Percentiles rank a stretch among this genome's conserved stretches.
phyloP scores from a whole-genome alignment of 2,888 invertebrate genomes.

The Cartodere bifasciata region DNA sequence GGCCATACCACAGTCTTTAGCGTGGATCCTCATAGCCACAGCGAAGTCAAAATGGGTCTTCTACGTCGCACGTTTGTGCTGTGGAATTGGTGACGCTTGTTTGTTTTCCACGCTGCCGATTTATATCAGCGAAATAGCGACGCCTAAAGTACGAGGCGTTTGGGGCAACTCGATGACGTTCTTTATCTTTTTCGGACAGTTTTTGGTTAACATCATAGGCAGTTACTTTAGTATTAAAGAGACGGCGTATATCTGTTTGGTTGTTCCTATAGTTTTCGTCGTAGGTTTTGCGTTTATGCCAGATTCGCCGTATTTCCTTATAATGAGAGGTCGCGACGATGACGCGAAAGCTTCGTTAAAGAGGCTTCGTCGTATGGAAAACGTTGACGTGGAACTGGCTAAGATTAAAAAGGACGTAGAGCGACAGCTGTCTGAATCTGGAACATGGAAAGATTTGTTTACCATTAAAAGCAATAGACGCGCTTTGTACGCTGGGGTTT shows the following conservation, averaged over 20 bases:
- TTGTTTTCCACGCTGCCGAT: slow-evolving; percentile 19
- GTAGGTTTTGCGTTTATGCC: slow-evolving; percentile 19
- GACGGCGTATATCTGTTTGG: slow-evolving; percentile 12
- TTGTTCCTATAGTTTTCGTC: slow-evolving; percentile 12
- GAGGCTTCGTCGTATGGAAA: slow-evolving; percentile 19
- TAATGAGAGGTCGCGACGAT: slow-evolving; percentile 20
- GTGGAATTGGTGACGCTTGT: slow-evolving; percentile 22
- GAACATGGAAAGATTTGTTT: slow-evolving; percentile 23
- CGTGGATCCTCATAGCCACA: slow-evolving; percentile 15
- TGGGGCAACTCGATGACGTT: slow-evolving; percentile 15
- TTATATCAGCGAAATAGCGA: slow-evolving; percentile 23
- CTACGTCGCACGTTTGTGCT: slow-evolving; percentile 17
- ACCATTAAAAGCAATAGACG: slow-evolving; percentile 22
- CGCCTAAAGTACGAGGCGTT: slow-evolving; percentile 19
- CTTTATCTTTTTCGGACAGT: slow-evolving; percentile 12
- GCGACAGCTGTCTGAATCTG: slow-evolving; percentile 25
- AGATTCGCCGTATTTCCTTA: slow-evolving; percentile 27
- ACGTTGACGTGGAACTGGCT: slow-evolving; percentile 23
- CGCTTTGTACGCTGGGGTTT: slow-evolving; percentile 21
- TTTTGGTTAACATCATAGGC: slow-evolving; percentile 8
- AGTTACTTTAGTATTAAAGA: slow-evolving; percentile 8
- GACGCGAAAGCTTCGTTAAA: slow-evolving; percentile 22
- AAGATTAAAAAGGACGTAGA: slow-evolving; percentile 21
- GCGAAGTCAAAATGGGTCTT: slow-evolving; percentile 8
- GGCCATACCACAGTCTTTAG: slow-evolving; percentile 17